A percentile compares a stretch with the other conserved stretches of the same genome.
Conservation (phyloP, 2,797 vertebrate genomes). For the Crax fasciolata region DNA sequence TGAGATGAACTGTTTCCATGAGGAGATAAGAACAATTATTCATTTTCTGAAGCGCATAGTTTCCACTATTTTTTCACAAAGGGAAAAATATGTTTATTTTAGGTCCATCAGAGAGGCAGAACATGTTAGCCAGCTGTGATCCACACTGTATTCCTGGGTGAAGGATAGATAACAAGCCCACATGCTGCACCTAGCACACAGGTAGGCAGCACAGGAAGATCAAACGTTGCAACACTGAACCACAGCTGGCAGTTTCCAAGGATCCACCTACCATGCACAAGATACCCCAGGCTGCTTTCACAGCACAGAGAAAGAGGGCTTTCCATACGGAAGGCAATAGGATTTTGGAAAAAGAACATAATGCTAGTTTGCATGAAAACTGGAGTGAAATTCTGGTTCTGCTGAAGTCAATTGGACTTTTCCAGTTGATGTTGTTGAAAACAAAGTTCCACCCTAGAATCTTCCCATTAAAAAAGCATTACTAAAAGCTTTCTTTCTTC, state of each 20-base stretch:
- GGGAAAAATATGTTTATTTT: background rate
- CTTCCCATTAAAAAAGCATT: background rate
- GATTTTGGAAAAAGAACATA: background rate
- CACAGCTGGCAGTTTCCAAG: background rate
- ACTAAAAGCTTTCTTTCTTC: background rate
- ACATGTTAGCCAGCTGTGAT: accelerated
- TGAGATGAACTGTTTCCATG: background rate
- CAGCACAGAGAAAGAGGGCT: background rate
- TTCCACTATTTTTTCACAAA: background rate
- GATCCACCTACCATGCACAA: background rate
- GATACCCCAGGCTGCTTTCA: background rate
- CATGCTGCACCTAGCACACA: background rate
- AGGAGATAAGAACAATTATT: background rate
- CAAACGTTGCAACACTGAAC: background rate
- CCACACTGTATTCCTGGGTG: background rate
- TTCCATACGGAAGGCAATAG: background rate
- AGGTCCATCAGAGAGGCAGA: background rate
- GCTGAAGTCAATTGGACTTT: background rate
- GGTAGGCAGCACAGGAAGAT: background rate
- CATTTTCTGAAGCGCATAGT: background rate
- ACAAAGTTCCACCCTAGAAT: background rate
- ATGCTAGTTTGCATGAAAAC: background rate
- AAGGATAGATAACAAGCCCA: background rate
- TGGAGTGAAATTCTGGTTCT: background rate
- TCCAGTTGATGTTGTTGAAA: background rate